Conservation (phyloP, 1,140 invertebrate genomes). For the Chironomus tepperi region DNA sequence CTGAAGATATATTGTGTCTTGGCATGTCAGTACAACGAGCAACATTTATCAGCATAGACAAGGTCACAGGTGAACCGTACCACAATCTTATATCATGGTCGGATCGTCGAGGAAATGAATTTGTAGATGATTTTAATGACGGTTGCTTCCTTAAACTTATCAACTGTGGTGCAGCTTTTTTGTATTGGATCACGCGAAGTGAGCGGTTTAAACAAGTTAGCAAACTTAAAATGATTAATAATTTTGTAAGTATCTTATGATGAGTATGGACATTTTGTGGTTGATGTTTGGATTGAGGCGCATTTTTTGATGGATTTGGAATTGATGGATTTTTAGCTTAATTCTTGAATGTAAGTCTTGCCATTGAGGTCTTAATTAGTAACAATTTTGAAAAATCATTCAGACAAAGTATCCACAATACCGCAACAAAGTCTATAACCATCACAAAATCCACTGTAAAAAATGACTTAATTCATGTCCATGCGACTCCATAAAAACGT, state of each 20-base stretch:
- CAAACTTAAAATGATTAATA: constrained; percentile 67
- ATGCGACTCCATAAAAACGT: too few species aligned
- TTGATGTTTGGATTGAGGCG: too few species aligned
- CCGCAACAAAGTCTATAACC: too few species aligned
- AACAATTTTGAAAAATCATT: too few species aligned
- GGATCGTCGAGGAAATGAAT: constrained; percentile 68
- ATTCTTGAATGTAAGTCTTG: too few species aligned
- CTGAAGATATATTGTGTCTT: constrained; percentile 53
- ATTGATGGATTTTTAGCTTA: too few species aligned
- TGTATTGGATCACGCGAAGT: constrained; percentile 67
- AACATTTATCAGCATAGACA: constrained; percentile 85
- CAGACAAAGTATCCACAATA: too few species aligned
- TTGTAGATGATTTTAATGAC: constrained; percentile 78
- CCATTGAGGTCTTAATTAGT: too few species aligned
- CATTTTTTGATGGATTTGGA: too few species aligned
- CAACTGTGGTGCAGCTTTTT: constrained; percentile 42
- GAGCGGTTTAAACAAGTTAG: constrained; percentile 73
- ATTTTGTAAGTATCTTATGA: constrained; percentile 28
- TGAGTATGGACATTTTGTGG: neutral
- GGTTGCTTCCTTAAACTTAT: constrained; percentile 65
- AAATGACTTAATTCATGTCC: too few species aligned
- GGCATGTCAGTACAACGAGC: constrained; percentile 82
- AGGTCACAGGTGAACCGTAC: constrained; percentile 66
- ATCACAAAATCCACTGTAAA: too few species aligned
- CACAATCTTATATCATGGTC: constrained; percentile 97